phyloP scores from a whole-genome alignment of 2,113 vertebrate species.

The Scopus umbretta region DNA sequence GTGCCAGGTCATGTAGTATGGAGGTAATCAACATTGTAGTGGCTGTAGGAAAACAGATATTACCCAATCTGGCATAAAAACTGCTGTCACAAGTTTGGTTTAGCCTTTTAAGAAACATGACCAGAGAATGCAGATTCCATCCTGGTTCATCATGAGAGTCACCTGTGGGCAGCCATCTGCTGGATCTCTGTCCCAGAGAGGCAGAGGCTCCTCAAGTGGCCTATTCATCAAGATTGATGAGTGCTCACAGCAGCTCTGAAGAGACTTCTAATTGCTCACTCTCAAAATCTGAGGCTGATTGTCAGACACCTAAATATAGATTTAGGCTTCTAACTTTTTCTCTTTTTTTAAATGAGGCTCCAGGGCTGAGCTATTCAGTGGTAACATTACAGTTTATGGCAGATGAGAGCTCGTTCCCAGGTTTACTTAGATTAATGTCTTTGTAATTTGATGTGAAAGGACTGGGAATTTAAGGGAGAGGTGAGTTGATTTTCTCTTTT shows the following conservation, averaged over 20 bases:
- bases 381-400: constrained; percentile 9
- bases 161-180: background rate
- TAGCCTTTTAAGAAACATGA: background rate
- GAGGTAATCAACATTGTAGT: background rate
- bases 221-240: constrained; percentile 21
- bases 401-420: background rate
- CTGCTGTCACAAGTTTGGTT: background rate
- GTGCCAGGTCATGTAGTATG: background rate
- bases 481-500: background rate
- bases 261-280: constrained; percentile 34
- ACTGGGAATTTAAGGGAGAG: background rate
- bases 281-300: constrained; percentile 18
- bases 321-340: background rate
- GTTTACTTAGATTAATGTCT: constrained; percentile 23
- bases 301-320: constrained; percentile 42
- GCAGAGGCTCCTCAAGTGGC: constrained; percentile 1
- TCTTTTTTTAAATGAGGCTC: background rate
- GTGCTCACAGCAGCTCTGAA: background rate
- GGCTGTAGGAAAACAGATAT: background rate
- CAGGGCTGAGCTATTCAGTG: constrained; percentile 11
- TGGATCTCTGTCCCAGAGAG: background rate
- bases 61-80: background rate
- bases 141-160: background rate
- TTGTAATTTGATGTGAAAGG: constrained; percentile 44
- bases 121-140: background rate